phyloP scores from a whole-genome alignment of 2,797 vertebrate genomes.

The Cryptoblepharus egeriae region DNA sequence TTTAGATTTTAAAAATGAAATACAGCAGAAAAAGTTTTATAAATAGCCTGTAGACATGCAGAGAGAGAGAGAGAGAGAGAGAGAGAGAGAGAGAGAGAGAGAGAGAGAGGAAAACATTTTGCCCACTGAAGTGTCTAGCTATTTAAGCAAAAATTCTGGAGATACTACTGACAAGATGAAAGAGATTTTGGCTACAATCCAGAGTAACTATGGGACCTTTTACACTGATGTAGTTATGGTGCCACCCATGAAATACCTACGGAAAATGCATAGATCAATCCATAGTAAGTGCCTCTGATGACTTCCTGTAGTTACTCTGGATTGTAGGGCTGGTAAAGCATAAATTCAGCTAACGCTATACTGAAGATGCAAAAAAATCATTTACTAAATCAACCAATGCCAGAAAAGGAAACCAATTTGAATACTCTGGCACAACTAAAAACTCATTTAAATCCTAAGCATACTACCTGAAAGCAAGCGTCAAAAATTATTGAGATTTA shows the following conservation, averaged over 20 bases:
- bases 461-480: neutral
- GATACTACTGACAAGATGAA: neutral
- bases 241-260: too few relatives aligned
- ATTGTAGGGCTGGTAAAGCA: too few relatives aligned
- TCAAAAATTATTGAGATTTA: neutral
- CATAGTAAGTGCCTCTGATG: too few relatives aligned
- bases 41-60: constrained; percentile 1
- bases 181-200: neutral
- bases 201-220: too few relatives aligned
- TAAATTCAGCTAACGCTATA: neutral
- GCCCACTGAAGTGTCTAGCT: neutral
- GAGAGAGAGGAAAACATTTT: neutral
- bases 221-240: too few relatives aligned
- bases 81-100: neutral
- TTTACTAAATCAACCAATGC: neutral
- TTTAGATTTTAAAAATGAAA: constrained; percentile 19
- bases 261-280: too few relatives aligned
- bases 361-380: neutral
- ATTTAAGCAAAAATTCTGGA: neutral
- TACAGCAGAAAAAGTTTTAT: constrained; percentile 14
- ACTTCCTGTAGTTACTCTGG: too few relatives aligned
- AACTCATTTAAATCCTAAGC: neutral
- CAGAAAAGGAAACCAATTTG: neutral
- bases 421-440: neutral
- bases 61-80: neutral